These are phyloP conservation scores for Papilio xuthus DNA, from an alignment of 1,140 invertebrate species.

Conservation along the genomic window DNA sequence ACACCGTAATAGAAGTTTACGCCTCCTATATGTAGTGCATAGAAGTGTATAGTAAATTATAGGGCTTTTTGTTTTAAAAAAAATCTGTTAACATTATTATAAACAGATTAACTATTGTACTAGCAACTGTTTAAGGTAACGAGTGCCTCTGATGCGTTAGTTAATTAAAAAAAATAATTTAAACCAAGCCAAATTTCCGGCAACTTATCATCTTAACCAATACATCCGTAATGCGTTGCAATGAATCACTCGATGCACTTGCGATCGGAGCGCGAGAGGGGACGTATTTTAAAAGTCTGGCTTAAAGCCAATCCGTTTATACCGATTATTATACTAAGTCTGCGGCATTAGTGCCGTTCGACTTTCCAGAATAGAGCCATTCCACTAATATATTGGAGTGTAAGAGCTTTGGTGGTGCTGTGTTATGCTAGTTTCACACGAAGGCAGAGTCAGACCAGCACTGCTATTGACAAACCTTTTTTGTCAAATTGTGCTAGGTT, in stretches of 20 bases:
- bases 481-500: no score
- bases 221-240: constrained; percentile 31
- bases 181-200: background rate
- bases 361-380: constrained; percentile 36
- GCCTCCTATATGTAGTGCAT: no score
- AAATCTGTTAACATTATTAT: no score
- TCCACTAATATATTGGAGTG: constrained; percentile 32
- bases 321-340: constrained; percentile 36
- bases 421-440: background rate
- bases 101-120: no score
- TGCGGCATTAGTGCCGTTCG: constrained; percentile 34
- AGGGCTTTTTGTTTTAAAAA: no score
- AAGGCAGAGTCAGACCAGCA: background rate
- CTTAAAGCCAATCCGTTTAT: constrained; percentile 32
- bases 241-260: constrained; percentile 30
- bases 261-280: constrained; percentile 5
- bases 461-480: no score
- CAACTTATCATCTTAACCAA: background rate
- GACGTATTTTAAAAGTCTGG: constrained; percentile 37
- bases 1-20: no score
- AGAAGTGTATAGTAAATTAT: no score
- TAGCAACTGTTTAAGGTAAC: no score
- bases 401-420: constrained; percentile 22
- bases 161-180: background rate
- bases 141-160: background rate